Percentiles rank a stretch among this genome's conserved stretches.
phyloP scores from a whole-genome alignment of 2,888 invertebrate genomes.

The Eupithecia abbreviata region DNA sequence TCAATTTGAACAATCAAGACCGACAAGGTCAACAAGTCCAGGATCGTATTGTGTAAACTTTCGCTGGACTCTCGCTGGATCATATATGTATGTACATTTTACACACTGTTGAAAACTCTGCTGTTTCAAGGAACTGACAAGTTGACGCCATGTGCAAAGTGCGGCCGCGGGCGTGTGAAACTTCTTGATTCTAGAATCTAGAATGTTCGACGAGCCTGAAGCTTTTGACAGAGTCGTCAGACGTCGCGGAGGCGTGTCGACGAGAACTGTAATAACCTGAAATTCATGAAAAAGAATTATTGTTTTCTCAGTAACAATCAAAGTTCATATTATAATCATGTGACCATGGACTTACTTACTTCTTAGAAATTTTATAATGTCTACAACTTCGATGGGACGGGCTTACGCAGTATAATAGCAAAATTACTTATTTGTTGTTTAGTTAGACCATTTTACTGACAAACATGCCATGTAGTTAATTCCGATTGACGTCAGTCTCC shows the following conservation, averaged over 20 bases:
- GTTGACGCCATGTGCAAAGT: background rate
- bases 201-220: background rate
- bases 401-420: no score
- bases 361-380: no score
- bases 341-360: no score
- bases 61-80: background rate
- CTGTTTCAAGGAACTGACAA: background rate
- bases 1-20: background rate
- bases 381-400: no score
- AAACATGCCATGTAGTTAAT: background rate
- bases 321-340: no score
- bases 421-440: no score
- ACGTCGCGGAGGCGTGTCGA: background rate
- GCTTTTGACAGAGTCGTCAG: background rate
- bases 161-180: background rate
- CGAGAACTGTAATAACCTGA: background rate
- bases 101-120: background rate
- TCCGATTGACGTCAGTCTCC: constrained; percentile 19
- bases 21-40: background rate
- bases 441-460: background rate
- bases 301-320: no score
- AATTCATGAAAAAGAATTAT: background rate
- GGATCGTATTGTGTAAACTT: background rate
- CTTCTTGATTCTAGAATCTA: background rate
- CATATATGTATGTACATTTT: background rate